Evolutionary conservation across 2,113 vertebrate genomes (phyloP).

Genomic region (Nycticebus coucang): DNA sequence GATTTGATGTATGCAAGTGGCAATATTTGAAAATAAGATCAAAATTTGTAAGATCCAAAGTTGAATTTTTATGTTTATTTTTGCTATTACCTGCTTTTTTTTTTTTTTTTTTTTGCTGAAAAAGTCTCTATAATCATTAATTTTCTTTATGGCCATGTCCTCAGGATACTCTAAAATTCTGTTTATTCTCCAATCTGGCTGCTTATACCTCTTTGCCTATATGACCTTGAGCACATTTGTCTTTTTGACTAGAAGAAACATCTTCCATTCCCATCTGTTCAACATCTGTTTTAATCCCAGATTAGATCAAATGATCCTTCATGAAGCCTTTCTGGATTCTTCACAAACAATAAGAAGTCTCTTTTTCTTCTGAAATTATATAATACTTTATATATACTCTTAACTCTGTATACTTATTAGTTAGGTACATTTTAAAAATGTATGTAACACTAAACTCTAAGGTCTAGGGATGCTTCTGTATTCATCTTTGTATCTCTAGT

Average conservation of each 20-base stretch:
- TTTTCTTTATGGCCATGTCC: neutral
- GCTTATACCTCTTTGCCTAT: neutral
- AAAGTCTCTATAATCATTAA: neutral
- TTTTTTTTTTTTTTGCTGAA: neutral
- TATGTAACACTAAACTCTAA: neutral
- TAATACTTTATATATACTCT: neutral
- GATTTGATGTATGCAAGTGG: neutral
- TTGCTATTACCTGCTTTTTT: neutral
- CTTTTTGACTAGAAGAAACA: neutral
- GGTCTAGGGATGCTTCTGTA: neutral
- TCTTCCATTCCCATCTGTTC: neutral
- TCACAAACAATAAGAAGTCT: neutral
- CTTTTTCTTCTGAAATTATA: neutral
- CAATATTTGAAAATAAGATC: neutral
- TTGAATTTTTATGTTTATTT: slow-evolving; percentile 41
- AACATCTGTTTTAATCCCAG: neutral
- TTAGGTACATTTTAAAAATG: slow-evolving; percentile 5
- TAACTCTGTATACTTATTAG: neutral
- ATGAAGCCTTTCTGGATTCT: neutral
- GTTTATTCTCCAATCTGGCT: neutral
- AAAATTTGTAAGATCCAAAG: slow-evolving; percentile 10
- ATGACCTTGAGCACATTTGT: neutral
- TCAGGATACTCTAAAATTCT: neutral
- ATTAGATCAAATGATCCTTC: neutral
- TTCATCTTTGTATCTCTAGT: neutral